Conservation (phyloP, 2,888 invertebrate species). For the Coleophora flavipennella region DNA sequence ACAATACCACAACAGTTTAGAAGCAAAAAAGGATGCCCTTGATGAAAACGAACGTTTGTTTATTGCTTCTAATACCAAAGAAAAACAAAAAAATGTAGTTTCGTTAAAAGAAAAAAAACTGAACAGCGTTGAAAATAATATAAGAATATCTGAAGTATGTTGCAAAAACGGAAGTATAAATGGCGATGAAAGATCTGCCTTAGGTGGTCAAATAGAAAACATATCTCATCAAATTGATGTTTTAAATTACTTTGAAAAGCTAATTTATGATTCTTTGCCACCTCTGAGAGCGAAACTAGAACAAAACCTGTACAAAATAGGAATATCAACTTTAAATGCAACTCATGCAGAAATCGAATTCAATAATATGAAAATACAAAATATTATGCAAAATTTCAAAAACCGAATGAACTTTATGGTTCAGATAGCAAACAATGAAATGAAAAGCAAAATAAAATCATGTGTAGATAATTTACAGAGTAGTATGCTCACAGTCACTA, state of each 20-base stretch:
- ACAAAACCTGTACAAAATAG: not conserved
- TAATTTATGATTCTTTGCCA: not conserved
- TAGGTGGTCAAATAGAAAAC: not conserved
- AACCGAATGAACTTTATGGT: not conserved
- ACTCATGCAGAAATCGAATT: not conserved
- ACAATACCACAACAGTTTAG: not conserved
- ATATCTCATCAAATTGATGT: not conserved
- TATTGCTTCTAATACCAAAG: not conserved
- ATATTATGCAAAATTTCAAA: not conserved
- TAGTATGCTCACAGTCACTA: not conserved
- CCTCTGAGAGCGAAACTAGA: not conserved
- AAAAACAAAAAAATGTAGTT: not conserved
- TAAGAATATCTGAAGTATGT: not conserved
- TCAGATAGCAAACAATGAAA: not conserved
- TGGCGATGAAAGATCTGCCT: not conserved
- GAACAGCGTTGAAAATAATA: not conserved
- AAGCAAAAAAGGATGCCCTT: not conserved
- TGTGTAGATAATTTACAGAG: not conserved
- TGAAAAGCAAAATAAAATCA: not conserved
- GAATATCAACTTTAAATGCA: not conserved
- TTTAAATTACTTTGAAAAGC: not conserved
- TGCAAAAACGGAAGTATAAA: not conserved
- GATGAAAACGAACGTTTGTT: no score
- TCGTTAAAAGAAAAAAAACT: not conserved
- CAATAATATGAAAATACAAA: not conserved